A percentile compares a stretch with the other conserved stretches of the same genome.
phyloP scores from a whole-genome alignment of 2,888 invertebrate species.

The Pseudococcus longispinus region DNA sequence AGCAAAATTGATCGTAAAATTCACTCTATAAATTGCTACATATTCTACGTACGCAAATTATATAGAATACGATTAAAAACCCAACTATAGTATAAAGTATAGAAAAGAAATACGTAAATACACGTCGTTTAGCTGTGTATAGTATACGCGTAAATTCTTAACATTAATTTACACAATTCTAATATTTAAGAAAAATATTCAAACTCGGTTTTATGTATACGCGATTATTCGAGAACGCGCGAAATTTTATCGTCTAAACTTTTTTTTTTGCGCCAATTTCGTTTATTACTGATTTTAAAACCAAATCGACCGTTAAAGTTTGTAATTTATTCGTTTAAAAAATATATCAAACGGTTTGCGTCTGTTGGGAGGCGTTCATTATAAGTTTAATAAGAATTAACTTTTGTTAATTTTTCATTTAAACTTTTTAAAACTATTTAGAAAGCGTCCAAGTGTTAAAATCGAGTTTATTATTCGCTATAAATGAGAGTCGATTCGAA shows the following conservation, averaged over 20 bases:
- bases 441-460: slow-evolving; percentile 52
- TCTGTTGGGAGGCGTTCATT: slow-evolving; percentile 36
- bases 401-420: slow-evolving; percentile 54
- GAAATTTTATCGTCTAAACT: not conserved
- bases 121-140: too few relatives aligned
- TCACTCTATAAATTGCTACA: too few relatives aligned
- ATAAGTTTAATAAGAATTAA: slow-evolving; percentile 50
- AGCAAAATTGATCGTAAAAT: too few relatives aligned
- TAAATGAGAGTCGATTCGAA: slow-evolving; percentile 31
- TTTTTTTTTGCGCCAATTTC: slow-evolving; percentile 19
- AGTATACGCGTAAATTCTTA: too few relatives aligned
- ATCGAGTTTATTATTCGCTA: slow-evolving; percentile 39
- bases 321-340: slow-evolving; percentile 39
- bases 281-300: slow-evolving; percentile 42
- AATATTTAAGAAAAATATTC: slow-evolving; percentile 18
- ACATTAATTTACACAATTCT: not conserved
- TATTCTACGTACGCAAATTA: too few relatives aligned
- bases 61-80: too few relatives aligned
- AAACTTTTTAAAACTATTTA: slow-evolving; percentile 52
- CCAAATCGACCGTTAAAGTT: slow-evolving; percentile 44
- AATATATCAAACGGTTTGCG: slow-evolving; percentile 35
- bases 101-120: too few relatives aligned
- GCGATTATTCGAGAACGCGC: not conserved
- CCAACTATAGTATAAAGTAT: too few relatives aligned
- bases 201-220: not conserved